Evolutionary conservation across 2,888 invertebrate species (phyloP).

Genomic region (Pristionchus entomophagus): DNA sequence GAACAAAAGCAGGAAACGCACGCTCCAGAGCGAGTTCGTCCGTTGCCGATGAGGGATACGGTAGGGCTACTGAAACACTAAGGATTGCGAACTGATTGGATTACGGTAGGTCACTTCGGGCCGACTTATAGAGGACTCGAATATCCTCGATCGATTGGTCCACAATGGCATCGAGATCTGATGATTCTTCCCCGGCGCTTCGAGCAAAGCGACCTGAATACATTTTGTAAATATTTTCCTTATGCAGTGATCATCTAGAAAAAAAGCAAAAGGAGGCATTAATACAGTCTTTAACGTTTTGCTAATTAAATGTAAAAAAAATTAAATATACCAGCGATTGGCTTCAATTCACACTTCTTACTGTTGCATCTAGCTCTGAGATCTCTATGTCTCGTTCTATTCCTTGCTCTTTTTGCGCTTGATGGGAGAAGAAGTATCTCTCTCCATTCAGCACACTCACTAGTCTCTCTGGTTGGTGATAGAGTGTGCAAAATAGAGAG

Average conservation of each 20-base stretch:
- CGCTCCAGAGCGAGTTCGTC: not conserved
- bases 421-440: too few relatives aligned
- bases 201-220: not conserved
- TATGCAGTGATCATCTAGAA: not conserved
- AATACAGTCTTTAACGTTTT: too few relatives aligned
- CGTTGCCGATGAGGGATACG: not conserved
- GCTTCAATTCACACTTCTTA: constrained; percentile 9
- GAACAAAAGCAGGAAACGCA: constrained; percentile 29
- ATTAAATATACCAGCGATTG: not conserved
- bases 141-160: not conserved
- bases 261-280: not conserved
- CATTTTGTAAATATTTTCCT: not conserved
- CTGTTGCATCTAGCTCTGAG: not conserved
- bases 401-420: too few relatives aligned
- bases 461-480: too few relatives aligned
- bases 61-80: not conserved
- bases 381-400: too few relatives aligned
- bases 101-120: not conserved
- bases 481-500: too few relatives aligned
- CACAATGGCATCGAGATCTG: not conserved
- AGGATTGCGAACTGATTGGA: not conserved
- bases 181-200: not conserved
- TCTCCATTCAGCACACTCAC: too few relatives aligned
- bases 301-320: too few relatives aligned
- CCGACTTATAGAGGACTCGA: not conserved